Base-by-base conservation (phyloP, 2,113 vertebrate species). In the Pantherophis guttatus region DNA sequence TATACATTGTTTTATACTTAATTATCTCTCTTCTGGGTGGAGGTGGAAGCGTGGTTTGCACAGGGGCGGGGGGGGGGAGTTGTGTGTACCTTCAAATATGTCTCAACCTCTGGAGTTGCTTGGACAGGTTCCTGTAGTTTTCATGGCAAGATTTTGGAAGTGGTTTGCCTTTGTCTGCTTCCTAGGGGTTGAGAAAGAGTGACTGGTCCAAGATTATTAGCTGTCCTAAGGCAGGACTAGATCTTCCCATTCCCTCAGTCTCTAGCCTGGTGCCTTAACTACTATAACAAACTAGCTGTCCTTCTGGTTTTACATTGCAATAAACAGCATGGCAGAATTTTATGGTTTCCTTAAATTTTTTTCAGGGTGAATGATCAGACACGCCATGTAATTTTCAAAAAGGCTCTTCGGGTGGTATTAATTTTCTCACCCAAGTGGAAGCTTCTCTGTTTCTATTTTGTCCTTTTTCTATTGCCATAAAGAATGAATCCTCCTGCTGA, bases 391-490 rank as follows among this genome's bases (percentile, higher is more conserved):
- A 87, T 23, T 65, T 94, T 88, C 52, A 29, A 87, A 19, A 7
- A 5, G 86, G 26, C 17, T 58, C 33, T 85, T 65, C 75, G 94
- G 86, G 94, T 21, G 8, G 87, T 57, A 95, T 89, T 29, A 29
- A n/a, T 91, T 89, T 59, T 88, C 44, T 55, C 59, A 4, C 93
- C 24, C 59, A 62, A n/a, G 53, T 1, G 0, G 19, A 90, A 86
- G 19, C n/a, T 39, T 44, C 81, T 59, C 17, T 1, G 48, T 94
- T 81, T n/a, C 48, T 90, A 50, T 55, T 93, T 91, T 93, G 15
- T 58, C 89, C 88, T 89, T 62, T 62, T 89, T 93, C 50, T 87
- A 90, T 44, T 33, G 39, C 23, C 39, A 44, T 52, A 92, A 86
- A 94, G 91, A 12, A 17, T 5, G 24, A 13, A 88, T 52, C 57